Conservation (phyloP, 23 tunicate species). For the Halocynthia roretzi region DNA sequence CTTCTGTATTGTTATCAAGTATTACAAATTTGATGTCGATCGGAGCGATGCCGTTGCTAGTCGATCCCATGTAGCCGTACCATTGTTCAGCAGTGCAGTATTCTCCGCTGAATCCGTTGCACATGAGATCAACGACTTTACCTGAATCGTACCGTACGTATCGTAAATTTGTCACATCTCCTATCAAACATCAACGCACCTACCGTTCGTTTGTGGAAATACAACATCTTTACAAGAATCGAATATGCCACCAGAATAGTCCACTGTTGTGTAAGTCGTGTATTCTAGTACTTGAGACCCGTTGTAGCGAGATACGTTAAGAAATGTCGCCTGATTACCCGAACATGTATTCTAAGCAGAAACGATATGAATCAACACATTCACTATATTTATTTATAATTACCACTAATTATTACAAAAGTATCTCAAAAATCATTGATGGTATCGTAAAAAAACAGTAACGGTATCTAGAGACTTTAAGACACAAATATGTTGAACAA, state of each 20-base stretch:
- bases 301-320: constrained; percentile 47
- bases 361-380: background rate
- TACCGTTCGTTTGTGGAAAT: constrained; percentile 95
- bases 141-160: constrained; percentile 20
- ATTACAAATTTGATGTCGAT: constrained; percentile 32
- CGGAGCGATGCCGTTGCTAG: constrained; percentile 91
- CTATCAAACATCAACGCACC: constrained; percentile 8
- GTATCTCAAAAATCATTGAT: too few species aligned
- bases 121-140: constrained; percentile 67
- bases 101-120: constrained; percentile 87
- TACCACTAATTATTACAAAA: too few species aligned
- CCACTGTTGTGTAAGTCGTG: constrained; percentile 23
- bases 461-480: too few species aligned
- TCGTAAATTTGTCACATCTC: too few species aligned
- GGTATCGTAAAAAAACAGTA: too few species aligned
- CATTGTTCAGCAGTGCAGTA: constrained; percentile 71
- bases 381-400: too few species aligned
- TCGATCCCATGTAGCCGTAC: constrained; percentile 73
- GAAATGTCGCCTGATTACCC: constrained; percentile 73
- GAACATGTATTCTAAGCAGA: constrained; percentile 69
- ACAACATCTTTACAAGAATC: constrained; percentile 81
- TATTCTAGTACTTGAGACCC: constrained; percentile 24
- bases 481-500: too few species aligned
- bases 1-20: constrained; percentile 5
- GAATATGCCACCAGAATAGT: constrained; percentile 38